Evolutionary conservation across 2,797 vertebrate genomes (phyloP).

Genomic region (Enteromius argenteus): DNA sequence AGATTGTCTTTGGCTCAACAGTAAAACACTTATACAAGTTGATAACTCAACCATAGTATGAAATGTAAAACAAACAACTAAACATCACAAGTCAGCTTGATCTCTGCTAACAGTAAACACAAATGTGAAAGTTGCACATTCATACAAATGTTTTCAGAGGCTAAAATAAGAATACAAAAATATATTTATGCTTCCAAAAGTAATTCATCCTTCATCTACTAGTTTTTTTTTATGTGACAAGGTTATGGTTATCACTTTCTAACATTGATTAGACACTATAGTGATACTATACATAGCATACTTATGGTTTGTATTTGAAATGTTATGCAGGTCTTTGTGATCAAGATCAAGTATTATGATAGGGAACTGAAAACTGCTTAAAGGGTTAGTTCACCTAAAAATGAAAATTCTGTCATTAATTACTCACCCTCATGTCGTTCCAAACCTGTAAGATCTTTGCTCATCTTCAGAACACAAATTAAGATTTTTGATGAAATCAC

Average conservation of each 20-base stretch:
- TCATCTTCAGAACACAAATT: too few relatives aligned
- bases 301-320: background rate
- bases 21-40: conserved; percentile 31
- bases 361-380: background rate
- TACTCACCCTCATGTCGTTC: too few relatives aligned
- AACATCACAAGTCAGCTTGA: background rate
- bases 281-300: background rate
- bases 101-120: conserved; percentile 7
- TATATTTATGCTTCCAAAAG: conserved; percentile 53
- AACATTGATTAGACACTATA: background rate
- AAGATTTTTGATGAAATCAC: too few relatives aligned
- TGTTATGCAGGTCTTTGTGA: background rate
- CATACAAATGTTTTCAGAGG: conserved; percentile 23
- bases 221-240: background rate
- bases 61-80: conserved; percentile 12
- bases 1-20: conserved; percentile 63
- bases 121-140: conserved; percentile 35
- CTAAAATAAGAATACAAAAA: conserved; percentile 44
- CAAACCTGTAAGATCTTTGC: too few relatives aligned
- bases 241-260: background rate
- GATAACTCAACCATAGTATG: conserved; percentile 35
- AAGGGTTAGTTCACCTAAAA: too few relatives aligned
- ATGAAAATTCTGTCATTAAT: too few relatives aligned
- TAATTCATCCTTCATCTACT: conserved; percentile 33
- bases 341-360: conserved; percentile 17